These are phyloP conservation scores for Morelia viridis DNA, from an alignment of 2,797 vertebrate species.

Conservation along the genomic window DNA sequence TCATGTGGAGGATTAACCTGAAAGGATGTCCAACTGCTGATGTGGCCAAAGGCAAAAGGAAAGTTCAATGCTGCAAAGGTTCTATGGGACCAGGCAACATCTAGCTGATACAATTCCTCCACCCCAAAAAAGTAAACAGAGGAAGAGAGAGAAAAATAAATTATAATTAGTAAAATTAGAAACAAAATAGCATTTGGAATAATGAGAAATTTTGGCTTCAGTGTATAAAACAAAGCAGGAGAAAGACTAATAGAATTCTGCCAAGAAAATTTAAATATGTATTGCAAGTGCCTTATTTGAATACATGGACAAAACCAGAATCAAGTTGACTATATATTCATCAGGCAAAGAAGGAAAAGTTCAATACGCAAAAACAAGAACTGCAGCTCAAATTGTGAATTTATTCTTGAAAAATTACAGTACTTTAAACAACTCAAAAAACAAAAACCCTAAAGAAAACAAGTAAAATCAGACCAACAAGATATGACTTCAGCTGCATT, in stretches of 20 bases:
- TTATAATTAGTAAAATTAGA: too few species aligned
- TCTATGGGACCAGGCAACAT: too few species aligned
- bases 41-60: too few species aligned
- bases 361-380: background rate
- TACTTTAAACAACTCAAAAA: background rate
- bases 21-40: too few species aligned
- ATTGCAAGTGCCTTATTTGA: background rate
- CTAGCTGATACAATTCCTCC: too few species aligned
- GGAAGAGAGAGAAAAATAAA: too few species aligned
- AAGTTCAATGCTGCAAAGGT: too few species aligned
- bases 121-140: too few species aligned
- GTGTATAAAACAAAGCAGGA: background rate
- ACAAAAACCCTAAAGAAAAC: background rate
- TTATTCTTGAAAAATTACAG: background rate
- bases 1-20: too few species aligned
- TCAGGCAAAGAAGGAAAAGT: background rate
- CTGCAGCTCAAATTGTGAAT: background rate
- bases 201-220: background rate
- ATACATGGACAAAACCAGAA: background rate
- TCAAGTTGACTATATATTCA: background rate
- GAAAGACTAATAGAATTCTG: background rate
- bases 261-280: background rate
- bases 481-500: background rate
- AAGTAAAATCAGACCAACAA: background rate
- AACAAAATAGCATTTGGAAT: too few species aligned